Conservation (phyloP, 2,888 invertebrate genomes). For the Pandemis cinnamomeana region DNA sequence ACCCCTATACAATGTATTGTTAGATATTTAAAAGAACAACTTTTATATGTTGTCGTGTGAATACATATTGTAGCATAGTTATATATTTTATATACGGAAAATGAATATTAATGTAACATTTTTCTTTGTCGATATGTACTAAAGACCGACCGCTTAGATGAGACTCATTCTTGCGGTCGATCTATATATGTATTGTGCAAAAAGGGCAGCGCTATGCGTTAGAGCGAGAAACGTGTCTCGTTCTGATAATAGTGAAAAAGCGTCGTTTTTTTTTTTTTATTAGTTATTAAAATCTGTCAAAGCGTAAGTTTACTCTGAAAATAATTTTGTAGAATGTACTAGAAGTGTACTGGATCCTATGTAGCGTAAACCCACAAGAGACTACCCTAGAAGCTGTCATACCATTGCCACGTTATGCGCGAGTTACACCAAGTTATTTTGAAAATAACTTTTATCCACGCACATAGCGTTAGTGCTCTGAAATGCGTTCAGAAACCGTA, state of each 20-base stretch:
- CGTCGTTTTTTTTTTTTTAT: background rate
- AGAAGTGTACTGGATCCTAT: background rate
- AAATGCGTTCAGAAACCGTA: too few relatives aligned
- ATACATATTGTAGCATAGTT: conserved; percentile 30
- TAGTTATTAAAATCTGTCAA: background rate
- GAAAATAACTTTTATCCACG: too few relatives aligned
- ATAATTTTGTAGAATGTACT: background rate
- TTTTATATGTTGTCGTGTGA: conserved; percentile 32
- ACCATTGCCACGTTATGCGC: too few relatives aligned
- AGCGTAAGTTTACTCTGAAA: background rate
- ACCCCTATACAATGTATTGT: conserved; percentile 3
- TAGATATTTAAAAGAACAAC: conserved; percentile 16
- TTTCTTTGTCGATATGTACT: background rate
- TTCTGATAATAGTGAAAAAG: background rate
- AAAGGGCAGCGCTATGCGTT: background rate
- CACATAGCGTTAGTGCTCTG: too few relatives aligned
- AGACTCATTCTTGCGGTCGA: too few relatives aligned
- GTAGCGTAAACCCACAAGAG: too few relatives aligned
- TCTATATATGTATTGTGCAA: background rate
- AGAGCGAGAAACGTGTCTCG: background rate
- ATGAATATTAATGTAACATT: conserved; percentile 24
- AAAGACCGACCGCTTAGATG: background rate
- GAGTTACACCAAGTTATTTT: too few relatives aligned
- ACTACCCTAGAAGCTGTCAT: too few relatives aligned
- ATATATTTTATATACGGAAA: conserved; percentile 41